phyloP scores from a whole-genome alignment of 2,113 vertebrate species.

The Spheniscus mendiculus region DNA sequence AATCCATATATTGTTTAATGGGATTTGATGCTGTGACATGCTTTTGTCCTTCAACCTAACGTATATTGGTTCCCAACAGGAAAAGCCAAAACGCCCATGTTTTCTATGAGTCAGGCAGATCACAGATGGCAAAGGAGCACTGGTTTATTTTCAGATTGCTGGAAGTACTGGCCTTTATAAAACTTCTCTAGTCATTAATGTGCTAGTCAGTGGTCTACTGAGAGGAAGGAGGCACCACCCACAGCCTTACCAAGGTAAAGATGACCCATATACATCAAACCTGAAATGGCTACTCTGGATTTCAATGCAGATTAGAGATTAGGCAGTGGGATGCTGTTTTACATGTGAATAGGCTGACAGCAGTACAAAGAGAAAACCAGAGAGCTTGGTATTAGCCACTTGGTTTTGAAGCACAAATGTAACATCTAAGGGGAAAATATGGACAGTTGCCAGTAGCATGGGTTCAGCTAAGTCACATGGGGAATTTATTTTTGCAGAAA shows the following conservation, averaged over 20 bases:
- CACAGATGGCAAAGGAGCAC: neutral
- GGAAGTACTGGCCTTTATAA: neutral
- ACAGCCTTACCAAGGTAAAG: neutral
- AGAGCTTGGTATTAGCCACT: neutral
- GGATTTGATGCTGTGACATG: neutral
- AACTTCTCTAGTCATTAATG: neutral
- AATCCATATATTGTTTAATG: slow-evolving; percentile 11
- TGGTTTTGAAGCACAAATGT: neutral
- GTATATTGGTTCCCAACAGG: neutral
- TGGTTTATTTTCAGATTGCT: neutral
- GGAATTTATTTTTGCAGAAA: slow-evolving; percentile 22
- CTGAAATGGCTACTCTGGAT: neutral
- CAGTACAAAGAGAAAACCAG: neutral
- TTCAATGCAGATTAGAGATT: slow-evolving; percentile 9
- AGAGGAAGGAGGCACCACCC: neutral
- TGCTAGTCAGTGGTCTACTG: neutral
- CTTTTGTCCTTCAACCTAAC: neutral
- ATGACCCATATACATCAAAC: neutral
- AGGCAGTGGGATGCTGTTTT: neutral
- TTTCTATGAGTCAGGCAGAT: neutral
- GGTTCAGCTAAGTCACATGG: neutral
- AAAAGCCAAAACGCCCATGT: neutral
- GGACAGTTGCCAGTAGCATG: slow-evolving; percentile 2
- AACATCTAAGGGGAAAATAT: neutral
- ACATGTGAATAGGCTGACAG: neutral